Evolutionary conservation across 2,888 invertebrate species (phyloP).

Genomic region (Hydraecia micacea): DNA sequence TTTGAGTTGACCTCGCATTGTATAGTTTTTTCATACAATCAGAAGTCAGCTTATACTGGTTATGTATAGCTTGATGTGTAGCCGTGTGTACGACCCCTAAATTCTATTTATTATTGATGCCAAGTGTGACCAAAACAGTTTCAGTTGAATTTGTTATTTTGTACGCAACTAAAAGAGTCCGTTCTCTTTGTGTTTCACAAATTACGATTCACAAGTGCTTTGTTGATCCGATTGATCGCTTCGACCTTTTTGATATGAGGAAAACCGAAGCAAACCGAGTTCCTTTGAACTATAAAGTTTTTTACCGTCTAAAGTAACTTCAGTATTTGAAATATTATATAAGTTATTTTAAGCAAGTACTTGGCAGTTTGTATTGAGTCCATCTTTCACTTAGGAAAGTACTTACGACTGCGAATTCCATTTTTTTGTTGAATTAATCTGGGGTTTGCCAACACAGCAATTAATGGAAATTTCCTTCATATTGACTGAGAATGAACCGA

Average conservation of each 20-base stretch:
- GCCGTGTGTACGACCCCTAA: background rate
- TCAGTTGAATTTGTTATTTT: slow-evolving; percentile 46
- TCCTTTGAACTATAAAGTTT: slow-evolving; percentile 52
- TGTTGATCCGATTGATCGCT: slow-evolving; percentile 50
- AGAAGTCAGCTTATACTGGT: no score
- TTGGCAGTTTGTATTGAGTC: slow-evolving; percentile 36
- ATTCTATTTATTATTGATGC: slow-evolving; percentile 36
- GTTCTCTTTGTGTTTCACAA: slow-evolving; percentile 43
- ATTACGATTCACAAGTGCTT: slow-evolving; percentile 55
- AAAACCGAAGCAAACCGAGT: slow-evolving; percentile 31
- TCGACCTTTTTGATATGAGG: slow-evolving; percentile 47
- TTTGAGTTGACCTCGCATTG: no score
- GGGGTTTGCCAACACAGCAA: slow-evolving; percentile 11
- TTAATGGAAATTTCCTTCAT: background rate
- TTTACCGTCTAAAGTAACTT: slow-evolving; percentile 41
- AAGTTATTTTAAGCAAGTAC: slow-evolving; percentile 24
- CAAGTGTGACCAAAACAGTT: slow-evolving; percentile 35
- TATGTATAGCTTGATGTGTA: no score
- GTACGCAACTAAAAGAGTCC: slow-evolving; percentile 36
- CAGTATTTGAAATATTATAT: slow-evolving; percentile 38
- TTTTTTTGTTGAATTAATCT: slow-evolving; percentile 4
- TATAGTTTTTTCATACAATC: no score
- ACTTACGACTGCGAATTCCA: slow-evolving; percentile 13
- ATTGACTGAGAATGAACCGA: slow-evolving; percentile 6
- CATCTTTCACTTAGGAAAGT: slow-evolving; percentile 34